Evolutionary conservation across 2,888 invertebrate genomes (phyloP).

Genomic region (Autographa pulchrina): DNA sequence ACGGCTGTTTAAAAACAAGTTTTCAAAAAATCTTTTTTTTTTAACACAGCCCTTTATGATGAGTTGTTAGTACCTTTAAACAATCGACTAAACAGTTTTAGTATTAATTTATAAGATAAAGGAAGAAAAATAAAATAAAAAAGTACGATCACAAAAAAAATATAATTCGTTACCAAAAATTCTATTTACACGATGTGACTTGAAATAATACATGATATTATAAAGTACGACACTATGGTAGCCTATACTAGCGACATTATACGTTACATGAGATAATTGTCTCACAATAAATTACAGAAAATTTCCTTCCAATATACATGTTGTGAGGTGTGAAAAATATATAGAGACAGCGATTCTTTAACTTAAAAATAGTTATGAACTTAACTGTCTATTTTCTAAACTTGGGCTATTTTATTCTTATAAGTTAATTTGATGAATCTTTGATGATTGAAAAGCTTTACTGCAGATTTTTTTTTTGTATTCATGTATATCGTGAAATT

Average conservation of each 20-base stretch:
- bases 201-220: slow-evolving; percentile 58
- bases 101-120: slow-evolving; percentile 15
- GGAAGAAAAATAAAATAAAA: slow-evolving; percentile 64
- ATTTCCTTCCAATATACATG: slow-evolving; percentile 55
- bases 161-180: slow-evolving; percentile 84
- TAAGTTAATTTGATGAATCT: neutral
- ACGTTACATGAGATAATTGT: slow-evolving; percentile 50
- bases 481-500: too few species aligned
- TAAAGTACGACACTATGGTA: slow-evolving; percentile 62
- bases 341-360: neutral
- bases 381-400: too few species aligned
- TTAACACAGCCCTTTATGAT: too few species aligned
- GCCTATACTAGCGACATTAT: slow-evolving; percentile 61
- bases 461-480: neutral
- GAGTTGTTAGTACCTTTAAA: neutral
- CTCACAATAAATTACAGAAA: slow-evolving; percentile 62
- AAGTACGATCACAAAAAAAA: slow-evolving; percentile 84
- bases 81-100: slow-evolving; percentile 29
- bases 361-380: too few species aligned
- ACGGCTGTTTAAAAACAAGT: slow-evolving; percentile 35
- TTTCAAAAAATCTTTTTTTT: too few species aligned
- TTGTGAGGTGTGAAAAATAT: slow-evolving; percentile 42
- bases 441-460: neutral
- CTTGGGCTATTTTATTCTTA: neutral
- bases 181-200: slow-evolving; percentile 82